A percentile compares a stretch with the other conserved stretches of the same genome.
These are phyloP conservation scores for Reticulitermes lucifugus DNA, from an alignment of 2,888 invertebrate genomes.

Conservation along the genomic window DNA sequence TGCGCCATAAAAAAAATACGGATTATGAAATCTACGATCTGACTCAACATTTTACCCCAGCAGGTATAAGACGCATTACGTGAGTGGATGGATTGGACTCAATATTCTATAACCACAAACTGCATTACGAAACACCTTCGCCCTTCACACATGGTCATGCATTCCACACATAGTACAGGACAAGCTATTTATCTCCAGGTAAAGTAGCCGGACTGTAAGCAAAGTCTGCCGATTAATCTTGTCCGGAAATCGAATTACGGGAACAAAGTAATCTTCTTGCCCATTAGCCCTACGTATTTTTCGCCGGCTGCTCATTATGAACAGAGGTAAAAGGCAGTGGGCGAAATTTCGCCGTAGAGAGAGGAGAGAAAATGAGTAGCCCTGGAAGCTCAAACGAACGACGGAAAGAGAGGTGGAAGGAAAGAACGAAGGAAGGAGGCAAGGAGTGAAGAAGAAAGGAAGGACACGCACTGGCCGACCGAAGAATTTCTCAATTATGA, in stretches of 20 bases:
- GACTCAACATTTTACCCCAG: no score
- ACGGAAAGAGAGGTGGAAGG: background rate
- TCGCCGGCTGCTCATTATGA: constrained; percentile 11
- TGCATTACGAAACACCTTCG: no score
- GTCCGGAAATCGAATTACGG: background rate
- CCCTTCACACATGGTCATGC: no score
- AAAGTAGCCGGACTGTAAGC: background rate
- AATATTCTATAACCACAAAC: no score
- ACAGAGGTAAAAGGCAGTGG: background rate
- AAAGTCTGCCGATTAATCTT: constrained; percentile 9
- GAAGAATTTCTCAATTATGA: background rate
- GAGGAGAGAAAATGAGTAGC: background rate
- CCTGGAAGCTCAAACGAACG: background rate
- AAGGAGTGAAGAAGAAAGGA: background rate
- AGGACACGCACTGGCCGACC: background rate
- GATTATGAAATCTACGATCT: no score
- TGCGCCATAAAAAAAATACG: no score
- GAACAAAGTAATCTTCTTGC: constrained; percentile 20
- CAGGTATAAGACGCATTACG: no score
- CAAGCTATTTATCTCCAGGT: background rate
- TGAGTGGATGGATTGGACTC: no score
- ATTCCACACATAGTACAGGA: background rate
- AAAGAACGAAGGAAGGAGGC: no score
- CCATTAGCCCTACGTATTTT: background rate
- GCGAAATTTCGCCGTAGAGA: background rate